Base-by-base conservation (phyloP, 2,113 vertebrate genomes). In the Thymallus thymallus region DNA sequence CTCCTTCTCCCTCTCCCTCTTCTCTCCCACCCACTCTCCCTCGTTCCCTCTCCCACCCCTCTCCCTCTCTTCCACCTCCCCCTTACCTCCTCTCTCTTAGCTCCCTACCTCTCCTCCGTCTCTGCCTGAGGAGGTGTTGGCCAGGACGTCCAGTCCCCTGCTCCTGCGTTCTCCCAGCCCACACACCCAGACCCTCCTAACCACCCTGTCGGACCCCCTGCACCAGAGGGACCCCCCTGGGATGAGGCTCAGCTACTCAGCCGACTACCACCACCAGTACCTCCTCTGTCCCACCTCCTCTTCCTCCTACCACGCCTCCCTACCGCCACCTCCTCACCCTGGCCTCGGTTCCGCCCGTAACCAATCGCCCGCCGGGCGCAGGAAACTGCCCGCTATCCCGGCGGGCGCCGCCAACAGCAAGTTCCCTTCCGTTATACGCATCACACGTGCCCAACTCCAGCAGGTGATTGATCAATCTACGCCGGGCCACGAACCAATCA, bases 361-460 rank as follows among this genome's bases (percentile, higher is more conserved):
- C 75, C 85, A 92, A 69, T 87, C 76, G 75, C 88, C 94, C 92
- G 90, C 94, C 92, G 91, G 86, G 72, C 94, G 91, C 82, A 93
- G 96, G 92, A 95, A 95, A 87, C 94, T 97, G 84, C 95, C 95
- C 77, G 90, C 93, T 84, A 94, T 95, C 88, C 95, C 96, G 20
- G 89, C 88, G 77, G 94, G 93, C 45, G 94, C 88, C 23, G 91
- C 91, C 91, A 94, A 92, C 87, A 85, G 84, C 93, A 96, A 92
- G 94, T 85, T 94, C 62, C 96, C 95, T 93, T 94, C 95, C 85
- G 92, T 96, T 91, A 97, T 96, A 90, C 94, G 94, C 90, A 95
- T 96, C 94, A 95, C 95, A 83, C 95, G 95, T 61, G 95, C 95
- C 77, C 95, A 96, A 86, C 93, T 92, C n/a, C 92, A 95, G 91